These are phyloP conservation scores for Hippocampus barbouri DNA, from an alignment of 2,113 vertebrate genomes.

Conservation along the genomic window DNA sequence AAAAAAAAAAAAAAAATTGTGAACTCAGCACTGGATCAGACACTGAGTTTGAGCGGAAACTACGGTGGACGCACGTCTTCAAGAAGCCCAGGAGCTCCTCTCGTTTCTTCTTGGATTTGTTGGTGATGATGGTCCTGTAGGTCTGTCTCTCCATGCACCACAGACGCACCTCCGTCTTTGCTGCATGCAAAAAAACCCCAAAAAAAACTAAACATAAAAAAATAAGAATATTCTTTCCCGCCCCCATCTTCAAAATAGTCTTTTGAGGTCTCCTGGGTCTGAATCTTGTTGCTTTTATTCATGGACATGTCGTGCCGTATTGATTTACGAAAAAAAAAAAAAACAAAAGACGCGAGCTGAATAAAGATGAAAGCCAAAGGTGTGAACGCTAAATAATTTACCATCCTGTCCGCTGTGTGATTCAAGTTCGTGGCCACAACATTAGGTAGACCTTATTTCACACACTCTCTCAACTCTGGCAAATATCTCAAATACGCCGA, in stretches of 20 bases:
- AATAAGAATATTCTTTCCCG: background rate
- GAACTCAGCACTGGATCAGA: too few species aligned
- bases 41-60: too few species aligned
- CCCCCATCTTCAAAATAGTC: too few species aligned
- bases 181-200: conserved; percentile 38
- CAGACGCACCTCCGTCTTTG: conserved; percentile 65
- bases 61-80: conserved; percentile 62
- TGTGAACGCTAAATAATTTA: background rate
- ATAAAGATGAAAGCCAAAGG: background rate
- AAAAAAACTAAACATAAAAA: background rate
- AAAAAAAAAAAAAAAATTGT: background rate
- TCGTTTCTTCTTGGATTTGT: conserved; percentile 72
- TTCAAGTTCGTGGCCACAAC: background rate
- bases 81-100: conserved; percentile 74
- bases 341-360: background rate
- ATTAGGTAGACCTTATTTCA: background rate
- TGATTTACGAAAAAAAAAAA: background rate
- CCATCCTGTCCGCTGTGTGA: background rate
- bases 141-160: conserved; percentile 78
- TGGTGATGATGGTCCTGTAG: conserved; percentile 76
- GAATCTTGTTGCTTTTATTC: background rate
- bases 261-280: background rate
- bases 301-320: background rate
- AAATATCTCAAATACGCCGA: too few species aligned
- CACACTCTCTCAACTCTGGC: too few species aligned